phyloP scores from a whole-genome alignment of 2,113 vertebrate species.

The Lophius piscatorius region DNA sequence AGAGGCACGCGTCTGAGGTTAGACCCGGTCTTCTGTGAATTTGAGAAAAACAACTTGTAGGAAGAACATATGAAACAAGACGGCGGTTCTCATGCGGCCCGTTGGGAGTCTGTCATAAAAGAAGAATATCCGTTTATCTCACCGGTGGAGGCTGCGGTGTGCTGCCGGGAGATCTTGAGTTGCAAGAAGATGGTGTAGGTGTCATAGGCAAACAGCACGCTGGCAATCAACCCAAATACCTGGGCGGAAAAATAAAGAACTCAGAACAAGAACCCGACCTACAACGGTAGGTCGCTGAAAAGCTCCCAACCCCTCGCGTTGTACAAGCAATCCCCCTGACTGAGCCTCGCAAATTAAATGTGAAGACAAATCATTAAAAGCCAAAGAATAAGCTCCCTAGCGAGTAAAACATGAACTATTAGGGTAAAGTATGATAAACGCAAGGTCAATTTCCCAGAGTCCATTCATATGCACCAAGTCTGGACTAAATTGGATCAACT shows the following conservation, averaged over 20 bases:
- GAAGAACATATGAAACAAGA: background rate
- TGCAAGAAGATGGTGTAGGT: slow-evolving; percentile 69
- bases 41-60: background rate
- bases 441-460: no score
- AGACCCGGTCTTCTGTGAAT: slow-evolving; percentile 66
- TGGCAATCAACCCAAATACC: slow-evolving; percentile 79
- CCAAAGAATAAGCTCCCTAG: no score
- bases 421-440: no score
- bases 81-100: no score
- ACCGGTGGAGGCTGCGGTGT: slow-evolving; percentile 65
- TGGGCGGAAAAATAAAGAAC: slow-evolving; percentile 25
- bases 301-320: no score
- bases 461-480: no score
- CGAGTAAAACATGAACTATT: no score
- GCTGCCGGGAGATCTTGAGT: slow-evolving; percentile 49
- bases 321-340: no score
- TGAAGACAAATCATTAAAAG: no score
- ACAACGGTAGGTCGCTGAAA: no score
- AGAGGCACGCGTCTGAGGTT: slow-evolving; percentile 42
- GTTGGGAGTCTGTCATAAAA: background rate
- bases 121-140: background rate
- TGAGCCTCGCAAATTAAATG: no score
- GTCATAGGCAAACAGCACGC: slow-evolving; percentile 76
- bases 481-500: no score
- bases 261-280: background rate